Percentiles rank a stretch among this genome's conserved stretches.
Evolutionary conservation across 2,888 invertebrate genomes (phyloP).

Genomic region (Myathropa florea): DNA sequence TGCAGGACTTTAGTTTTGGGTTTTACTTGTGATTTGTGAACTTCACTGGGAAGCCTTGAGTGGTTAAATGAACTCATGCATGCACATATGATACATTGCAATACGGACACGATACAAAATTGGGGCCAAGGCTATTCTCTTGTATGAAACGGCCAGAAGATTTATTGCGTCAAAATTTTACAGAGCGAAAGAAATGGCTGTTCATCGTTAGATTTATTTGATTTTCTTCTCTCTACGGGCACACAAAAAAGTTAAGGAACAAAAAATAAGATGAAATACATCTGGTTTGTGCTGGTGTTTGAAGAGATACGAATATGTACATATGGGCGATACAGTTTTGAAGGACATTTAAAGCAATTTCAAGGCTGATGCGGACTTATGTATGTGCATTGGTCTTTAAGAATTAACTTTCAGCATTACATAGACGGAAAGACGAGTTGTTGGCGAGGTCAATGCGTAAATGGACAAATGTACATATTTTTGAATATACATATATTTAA

Average conservation of each 20-base stretch:
- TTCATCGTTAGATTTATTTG: neutral
- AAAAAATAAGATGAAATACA: neutral
- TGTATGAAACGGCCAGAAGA: slow-evolving; percentile 7
- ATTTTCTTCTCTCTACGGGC: neutral
- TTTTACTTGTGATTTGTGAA: slow-evolving; percentile 66
- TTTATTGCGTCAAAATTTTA: slow-evolving; percentile 34
- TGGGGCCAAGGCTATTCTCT: slow-evolving; percentile 37
- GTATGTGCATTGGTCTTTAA: too few species aligned
- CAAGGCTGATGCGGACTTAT: neutral
- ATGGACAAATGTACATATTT: too few species aligned
- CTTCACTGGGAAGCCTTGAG: slow-evolving; percentile 42
- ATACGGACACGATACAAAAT: slow-evolving; percentile 11
- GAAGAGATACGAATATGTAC: neutral
- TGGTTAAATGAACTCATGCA: slow-evolving; percentile 63
- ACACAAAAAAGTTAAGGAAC: neutral
- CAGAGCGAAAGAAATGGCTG: slow-evolving; percentile 7
- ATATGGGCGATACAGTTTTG: neutral
- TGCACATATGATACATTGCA: slow-evolving; percentile 44
- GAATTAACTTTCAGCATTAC: too few species aligned
- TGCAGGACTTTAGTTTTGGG: slow-evolving; percentile 57
- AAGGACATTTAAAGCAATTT: neutral
- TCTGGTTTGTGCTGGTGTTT: neutral
- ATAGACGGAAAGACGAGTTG: too few species aligned
- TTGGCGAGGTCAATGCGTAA: too few species aligned
- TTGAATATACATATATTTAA: too few species aligned